Evolutionary conservation across 2,797 vertebrate species (phyloP).

Genomic region (Melanotaenia boesemani): DNA sequence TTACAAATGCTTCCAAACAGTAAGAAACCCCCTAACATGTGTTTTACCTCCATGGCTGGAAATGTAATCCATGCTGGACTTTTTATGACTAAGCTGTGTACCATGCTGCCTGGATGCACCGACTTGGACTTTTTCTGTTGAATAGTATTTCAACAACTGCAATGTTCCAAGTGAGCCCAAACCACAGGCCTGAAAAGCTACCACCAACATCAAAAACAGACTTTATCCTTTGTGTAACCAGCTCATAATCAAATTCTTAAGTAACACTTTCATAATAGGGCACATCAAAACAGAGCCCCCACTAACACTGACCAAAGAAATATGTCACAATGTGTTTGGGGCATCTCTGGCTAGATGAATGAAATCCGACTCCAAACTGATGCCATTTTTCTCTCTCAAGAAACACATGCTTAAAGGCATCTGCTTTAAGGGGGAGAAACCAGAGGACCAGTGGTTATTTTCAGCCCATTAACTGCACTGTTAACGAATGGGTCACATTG

Average conservation of each 20-base stretch:
- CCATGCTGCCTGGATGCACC: not conserved
- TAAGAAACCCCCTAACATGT: slow-evolving; percentile 35
- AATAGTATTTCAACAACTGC: not conserved
- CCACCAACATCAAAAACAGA: slow-evolving; percentile 12
- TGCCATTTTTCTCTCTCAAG: slow-evolving; percentile 13
- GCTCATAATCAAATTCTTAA: slow-evolving; percentile 33
- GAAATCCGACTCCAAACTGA: slow-evolving; percentile 39
- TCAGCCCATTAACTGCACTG: slow-evolving; percentile 69
- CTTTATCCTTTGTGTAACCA: slow-evolving; percentile 2
- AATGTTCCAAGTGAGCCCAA: not conserved
- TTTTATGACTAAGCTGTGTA: slow-evolving; percentile 50
- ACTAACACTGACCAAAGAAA: slow-evolving; percentile 25
- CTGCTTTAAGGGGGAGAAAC: slow-evolving; percentile 24
- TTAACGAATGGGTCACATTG: slow-evolving; percentile 56
- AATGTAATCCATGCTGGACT: slow-evolving; percentile 52
- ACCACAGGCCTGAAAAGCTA: slow-evolving; percentile 3
- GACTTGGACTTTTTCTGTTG: not conserved
- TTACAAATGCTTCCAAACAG: slow-evolving; percentile 44
- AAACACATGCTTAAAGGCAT: slow-evolving; percentile 37
- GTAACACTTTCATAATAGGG: slow-evolving; percentile 13
- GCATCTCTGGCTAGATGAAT: slow-evolving; percentile 38
- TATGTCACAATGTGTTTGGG: slow-evolving; percentile 25
- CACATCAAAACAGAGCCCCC: slow-evolving; percentile 28
- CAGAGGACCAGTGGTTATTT: slow-evolving; percentile 56
- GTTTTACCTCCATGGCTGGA: slow-evolving; percentile 53